Evolutionary conservation across 2,888 invertebrate species (phyloP).

Genomic region (Nephrotoma appendiculata): DNA sequence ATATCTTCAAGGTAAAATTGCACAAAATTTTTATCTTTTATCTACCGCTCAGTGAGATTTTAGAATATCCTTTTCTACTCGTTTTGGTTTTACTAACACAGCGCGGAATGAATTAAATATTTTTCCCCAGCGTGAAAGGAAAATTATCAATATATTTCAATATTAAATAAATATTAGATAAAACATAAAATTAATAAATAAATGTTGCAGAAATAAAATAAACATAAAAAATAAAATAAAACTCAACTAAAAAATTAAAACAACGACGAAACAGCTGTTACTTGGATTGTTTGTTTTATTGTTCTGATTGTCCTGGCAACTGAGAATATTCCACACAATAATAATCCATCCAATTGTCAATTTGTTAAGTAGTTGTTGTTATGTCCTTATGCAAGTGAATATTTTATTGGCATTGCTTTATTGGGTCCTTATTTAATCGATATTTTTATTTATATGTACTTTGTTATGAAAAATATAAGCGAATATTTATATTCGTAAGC

Average conservation of each 20-base stretch:
- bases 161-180: not conserved
- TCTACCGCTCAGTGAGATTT: not conserved
- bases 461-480: not conserved
- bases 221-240: not conserved
- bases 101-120: not conserved
- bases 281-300: not conserved
- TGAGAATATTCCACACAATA: not conserved
- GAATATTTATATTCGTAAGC: not conserved
- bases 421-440: not conserved
- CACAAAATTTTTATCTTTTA: not conserved
- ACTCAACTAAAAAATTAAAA: not conserved
- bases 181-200: not conserved
- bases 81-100: not conserved
- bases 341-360: not conserved
- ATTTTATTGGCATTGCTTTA: not conserved
- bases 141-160: not conserved
- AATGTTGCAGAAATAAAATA: not conserved
- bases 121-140: not conserved
- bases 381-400: not conserved
- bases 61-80: not conserved
- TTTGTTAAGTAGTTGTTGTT: not conserved
- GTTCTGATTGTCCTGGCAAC: not conserved
- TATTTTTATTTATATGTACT: not conserved
- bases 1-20: not conserved
- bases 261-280: not conserved